Evolutionary conservation across 1,140 invertebrate genomes (phyloP).

Genomic region (Druon quercuslanigerum): DNA sequence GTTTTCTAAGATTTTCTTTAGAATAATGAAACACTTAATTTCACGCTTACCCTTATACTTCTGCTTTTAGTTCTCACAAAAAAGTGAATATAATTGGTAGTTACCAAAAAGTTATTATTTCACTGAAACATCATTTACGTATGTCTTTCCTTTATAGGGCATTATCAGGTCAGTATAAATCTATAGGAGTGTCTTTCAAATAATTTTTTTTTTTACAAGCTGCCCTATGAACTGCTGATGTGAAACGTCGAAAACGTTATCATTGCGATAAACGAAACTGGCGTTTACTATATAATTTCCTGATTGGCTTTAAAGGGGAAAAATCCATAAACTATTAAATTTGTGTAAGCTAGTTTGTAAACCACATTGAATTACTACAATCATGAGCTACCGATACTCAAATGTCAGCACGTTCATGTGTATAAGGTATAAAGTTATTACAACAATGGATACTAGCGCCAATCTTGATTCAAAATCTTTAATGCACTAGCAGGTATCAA

Average conservation of each 20-base stretch:
- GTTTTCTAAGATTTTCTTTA: too few species aligned
- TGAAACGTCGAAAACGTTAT: not conserved
- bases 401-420: constrained; percentile 1
- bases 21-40: too few species aligned
- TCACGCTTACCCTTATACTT: too few species aligned
- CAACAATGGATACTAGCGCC: not conserved
- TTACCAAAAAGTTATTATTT: too few species aligned
- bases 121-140: too few species aligned
- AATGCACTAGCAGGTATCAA: not conserved
- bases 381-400: not conserved
- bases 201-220: not conserved
- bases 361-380: not conserved
- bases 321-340: constrained; percentile 3
- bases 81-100: too few species aligned
- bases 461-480: constrained; percentile 29
- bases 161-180: too few species aligned
- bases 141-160: too few species aligned
- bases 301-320: not conserved
- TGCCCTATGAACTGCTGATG: not conserved
- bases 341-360: not conserved
- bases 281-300: not conserved
- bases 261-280: not conserved
- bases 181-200: too few species aligned
- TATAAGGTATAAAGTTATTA: constrained; percentile 14
- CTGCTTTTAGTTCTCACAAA: too few species aligned